phyloP scores from a whole-genome alignment of 2,797 vertebrate species.

The Chelonia mydas region DNA sequence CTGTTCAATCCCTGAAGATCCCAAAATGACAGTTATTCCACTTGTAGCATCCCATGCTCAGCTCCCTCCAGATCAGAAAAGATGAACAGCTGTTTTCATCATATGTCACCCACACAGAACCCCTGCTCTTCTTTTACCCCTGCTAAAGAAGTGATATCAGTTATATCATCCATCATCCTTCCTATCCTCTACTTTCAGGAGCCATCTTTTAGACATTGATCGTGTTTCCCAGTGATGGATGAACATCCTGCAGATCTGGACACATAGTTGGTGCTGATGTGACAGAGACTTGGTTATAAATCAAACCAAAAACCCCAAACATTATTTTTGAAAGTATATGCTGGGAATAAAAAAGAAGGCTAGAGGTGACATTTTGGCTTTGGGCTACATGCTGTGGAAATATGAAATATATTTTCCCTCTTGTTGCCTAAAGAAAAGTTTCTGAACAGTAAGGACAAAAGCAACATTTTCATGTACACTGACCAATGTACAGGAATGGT shows the following conservation, averaged over 20 bases:
- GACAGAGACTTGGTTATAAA: not conserved
- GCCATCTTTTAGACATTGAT: not conserved
- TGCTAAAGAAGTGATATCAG: not conserved
- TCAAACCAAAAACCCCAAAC: not conserved
- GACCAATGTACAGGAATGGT: not conserved
- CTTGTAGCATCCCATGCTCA: not conserved
- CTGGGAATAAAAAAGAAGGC: conserved; percentile 6
- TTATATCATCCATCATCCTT: not conserved
- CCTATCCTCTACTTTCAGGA: not conserved
- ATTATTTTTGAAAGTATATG: not conserved
- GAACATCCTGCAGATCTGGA: not conserved
- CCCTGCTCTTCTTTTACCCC: not conserved
- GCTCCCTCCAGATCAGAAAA: not conserved
- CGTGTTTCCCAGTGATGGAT: rapidly evolving
- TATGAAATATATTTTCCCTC: not conserved
- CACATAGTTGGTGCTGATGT: not conserved
- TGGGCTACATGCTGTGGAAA: not conserved
- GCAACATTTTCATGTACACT: not conserved
- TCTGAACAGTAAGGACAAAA: conserved; percentile 29
- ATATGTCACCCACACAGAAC: not conserved
- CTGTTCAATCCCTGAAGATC: not conserved
- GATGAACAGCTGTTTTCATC: not conserved
- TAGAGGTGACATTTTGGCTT: conserved; percentile 25
- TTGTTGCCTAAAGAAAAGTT: not conserved
- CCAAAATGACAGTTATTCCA: not conserved